These are phyloP conservation scores for Rhopalosiphum padi DNA, from an alignment of 1,140 invertebrate species.

Conservation along the genomic window DNA sequence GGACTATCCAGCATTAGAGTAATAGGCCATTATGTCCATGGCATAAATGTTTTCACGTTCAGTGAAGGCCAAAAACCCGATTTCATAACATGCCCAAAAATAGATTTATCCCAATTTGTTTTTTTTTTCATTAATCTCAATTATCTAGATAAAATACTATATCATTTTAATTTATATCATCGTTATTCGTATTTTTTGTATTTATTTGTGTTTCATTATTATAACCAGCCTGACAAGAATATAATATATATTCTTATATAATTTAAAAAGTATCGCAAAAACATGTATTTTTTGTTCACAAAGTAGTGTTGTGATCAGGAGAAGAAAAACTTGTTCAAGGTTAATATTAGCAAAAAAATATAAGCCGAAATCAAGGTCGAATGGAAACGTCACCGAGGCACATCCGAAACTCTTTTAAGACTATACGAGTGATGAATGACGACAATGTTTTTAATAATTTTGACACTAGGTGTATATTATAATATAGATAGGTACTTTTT, in stretches of 20 bases:
- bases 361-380: background rate
- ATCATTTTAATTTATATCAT: background rate
- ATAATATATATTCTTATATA: background rate
- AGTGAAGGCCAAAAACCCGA: conserved; percentile 48
- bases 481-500: background rate
- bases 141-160: background rate
- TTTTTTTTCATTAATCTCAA: background rate
- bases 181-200: background rate
- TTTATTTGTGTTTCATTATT: background rate
- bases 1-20: background rate
- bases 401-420: background rate
- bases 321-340: conserved; percentile 44
- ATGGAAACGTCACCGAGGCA: background rate
- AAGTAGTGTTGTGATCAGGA: background rate
- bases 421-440: background rate
- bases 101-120: background rate
- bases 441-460: background rate
- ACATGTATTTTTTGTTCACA: background rate
- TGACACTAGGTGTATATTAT: background rate
- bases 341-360: background rate
- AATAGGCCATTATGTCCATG: background rate
- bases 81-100: conserved; percentile 46
- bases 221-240: background rate
- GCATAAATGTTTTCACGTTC: conserved; percentile 31
- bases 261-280: background rate